Conservation (phyloP, 2,797 vertebrate species). For the Danionella dracula region DNA sequence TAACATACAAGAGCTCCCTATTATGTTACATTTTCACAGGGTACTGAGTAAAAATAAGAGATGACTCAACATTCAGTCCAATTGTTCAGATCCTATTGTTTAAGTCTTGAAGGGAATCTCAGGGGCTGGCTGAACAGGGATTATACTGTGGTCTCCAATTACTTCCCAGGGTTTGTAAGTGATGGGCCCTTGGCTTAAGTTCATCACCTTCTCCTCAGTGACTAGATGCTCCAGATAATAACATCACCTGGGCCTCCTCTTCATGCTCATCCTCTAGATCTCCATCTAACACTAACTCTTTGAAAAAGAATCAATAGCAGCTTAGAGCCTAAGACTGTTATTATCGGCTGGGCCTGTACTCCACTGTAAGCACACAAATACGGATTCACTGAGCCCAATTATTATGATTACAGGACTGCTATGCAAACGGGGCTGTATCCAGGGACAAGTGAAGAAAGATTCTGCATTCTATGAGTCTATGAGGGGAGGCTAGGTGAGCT, state of each 20-base stretch:
- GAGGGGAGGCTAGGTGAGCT: too few species aligned
- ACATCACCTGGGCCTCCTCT: conserved; percentile 37
- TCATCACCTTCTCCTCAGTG: conserved; percentile 48
- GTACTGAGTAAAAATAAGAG: neutral
- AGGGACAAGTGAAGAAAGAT: conserved; percentile 8
- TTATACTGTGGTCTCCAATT: conserved; percentile 46
- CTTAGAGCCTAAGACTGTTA: conserved; percentile 49
- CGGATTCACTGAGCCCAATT: conserved; percentile 49
- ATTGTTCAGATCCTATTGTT: conserved; percentile 54
- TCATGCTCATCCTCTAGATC: conserved; percentile 34
- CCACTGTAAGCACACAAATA: conserved; percentile 47
- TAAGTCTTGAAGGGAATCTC: conserved; percentile 44
- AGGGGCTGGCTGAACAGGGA: conserved; percentile 29
- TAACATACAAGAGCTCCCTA: neutral
- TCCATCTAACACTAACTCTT: conserved; percentile 58
- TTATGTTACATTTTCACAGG: conserved; percentile 5
- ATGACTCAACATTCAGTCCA: conserved; percentile 1
- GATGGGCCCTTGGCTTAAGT: conserved; percentile 44
- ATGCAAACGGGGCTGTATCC: conserved; percentile 41
- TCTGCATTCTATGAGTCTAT: neutral
- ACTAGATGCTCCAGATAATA: conserved; percentile 53
- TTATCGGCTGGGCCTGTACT: conserved; percentile 54
- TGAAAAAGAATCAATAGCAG: conserved; percentile 60
- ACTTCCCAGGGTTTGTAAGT: conserved; percentile 37
- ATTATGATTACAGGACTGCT: conserved; percentile 60